Evolutionary conservation across 2,888 invertebrate species (phyloP).

Genomic region (Cheiracanthium punctorium): DNA sequence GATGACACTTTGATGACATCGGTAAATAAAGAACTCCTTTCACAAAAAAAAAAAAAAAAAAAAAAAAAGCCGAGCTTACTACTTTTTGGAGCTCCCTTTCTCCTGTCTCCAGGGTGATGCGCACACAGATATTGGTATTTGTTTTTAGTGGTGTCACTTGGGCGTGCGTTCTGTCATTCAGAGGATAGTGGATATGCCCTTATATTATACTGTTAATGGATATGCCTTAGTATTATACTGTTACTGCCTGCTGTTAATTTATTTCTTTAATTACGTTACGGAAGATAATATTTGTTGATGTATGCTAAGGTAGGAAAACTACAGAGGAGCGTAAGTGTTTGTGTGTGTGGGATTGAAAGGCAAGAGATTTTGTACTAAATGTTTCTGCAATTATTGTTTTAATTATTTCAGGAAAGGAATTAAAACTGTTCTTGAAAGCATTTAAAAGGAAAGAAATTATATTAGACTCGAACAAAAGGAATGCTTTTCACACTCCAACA

Average conservation of each 20-base stretch:
- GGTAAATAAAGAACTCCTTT: background rate
- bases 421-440: no score
- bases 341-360: no score
- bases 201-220: background rate
- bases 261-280: background rate
- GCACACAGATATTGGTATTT: background rate
- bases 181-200: background rate
- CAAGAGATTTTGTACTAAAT: no score
- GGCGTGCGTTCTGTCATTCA: conserved; percentile 4
- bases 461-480: no score
- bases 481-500: no score
- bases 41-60: background rate
- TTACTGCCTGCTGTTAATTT: background rate
- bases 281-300: background rate
- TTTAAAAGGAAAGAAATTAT: no score
- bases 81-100: background rate
- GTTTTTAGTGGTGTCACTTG: conserved; percentile 7
- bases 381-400: no score
- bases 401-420: no score
- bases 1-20: no score
- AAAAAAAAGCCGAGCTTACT: background rate
- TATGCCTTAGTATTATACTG: no score
- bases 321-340: no score
- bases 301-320: background rate
- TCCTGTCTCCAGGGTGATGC: no score